Conservation (phyloP, 2,113 vertebrate genomes). For the Dipodomys ordii region DNA sequence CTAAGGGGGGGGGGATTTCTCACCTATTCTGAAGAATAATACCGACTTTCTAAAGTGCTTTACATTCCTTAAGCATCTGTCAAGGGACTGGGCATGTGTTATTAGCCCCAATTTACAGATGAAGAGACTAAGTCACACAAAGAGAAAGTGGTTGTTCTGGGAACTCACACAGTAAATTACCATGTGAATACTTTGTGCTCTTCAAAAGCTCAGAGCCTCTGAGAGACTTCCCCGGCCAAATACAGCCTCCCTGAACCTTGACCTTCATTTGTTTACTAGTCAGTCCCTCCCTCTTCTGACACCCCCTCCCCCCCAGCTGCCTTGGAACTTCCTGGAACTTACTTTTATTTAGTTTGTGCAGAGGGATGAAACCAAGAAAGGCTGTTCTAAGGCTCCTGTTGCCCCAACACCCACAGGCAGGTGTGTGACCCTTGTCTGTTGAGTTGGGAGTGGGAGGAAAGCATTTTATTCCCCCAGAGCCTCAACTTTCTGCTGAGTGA, state of each 20-base stretch:
- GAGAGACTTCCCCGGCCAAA: background rate
- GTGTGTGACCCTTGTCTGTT: background rate
- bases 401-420: background rate
- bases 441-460: background rate
- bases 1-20: background rate
- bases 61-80: background rate
- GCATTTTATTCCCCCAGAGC: background rate
- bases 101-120: conserved; percentile 26
- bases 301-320: background rate
- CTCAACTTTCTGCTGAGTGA: conserved; percentile 31
- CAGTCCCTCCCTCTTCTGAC: background rate
- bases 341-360: conserved; percentile 52
- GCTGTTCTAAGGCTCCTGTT: conserved; percentile 44
- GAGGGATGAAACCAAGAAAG: background rate
- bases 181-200: background rate
- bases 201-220: background rate
- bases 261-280: background rate
- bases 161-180: background rate
- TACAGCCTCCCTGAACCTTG: conserved; percentile 27
- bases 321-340: conserved; percentile 71
- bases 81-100: background rate
- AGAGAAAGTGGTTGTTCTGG: background rate
- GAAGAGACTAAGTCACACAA: conserved; percentile 5
- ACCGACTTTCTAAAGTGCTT: background rate
- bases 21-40: conserved; percentile 8